Percentiles rank a stretch among this genome's conserved stretches.
These are phyloP conservation scores for Ophonus ardosiacus DNA, from an alignment of 2,888 invertebrate genomes.

Conservation along the genomic window DNA sequence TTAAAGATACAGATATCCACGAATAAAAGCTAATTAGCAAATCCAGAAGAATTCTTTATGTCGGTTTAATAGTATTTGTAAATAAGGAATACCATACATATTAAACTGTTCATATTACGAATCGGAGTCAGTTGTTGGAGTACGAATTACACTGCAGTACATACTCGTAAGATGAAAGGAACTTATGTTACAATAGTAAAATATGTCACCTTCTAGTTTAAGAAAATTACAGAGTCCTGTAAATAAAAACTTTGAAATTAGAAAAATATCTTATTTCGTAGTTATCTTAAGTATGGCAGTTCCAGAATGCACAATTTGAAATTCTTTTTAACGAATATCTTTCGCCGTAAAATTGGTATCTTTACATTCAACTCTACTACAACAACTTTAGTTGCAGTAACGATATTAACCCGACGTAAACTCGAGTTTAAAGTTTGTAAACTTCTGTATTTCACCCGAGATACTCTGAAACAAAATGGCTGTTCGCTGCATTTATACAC, in stretches of 20 bases:
- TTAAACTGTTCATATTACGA: too few species aligned
- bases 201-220: too few species aligned
- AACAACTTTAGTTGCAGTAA: slow-evolving; percentile 39
- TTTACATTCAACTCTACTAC: slow-evolving; percentile 20
- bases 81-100: too few species aligned
- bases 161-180: too few species aligned
- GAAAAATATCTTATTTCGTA: slow-evolving; percentile 1
- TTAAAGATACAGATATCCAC: too few species aligned
- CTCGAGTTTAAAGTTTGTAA: slow-evolving; percentile 47
- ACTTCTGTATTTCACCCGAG: slow-evolving; percentile 46
- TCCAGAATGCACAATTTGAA: slow-evolving; percentile 3
- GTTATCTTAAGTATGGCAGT: slow-evolving; percentile 6
- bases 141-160: too few species aligned
- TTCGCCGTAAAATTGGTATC: slow-evolving; percentile 39
- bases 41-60: too few species aligned
- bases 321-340: slow-evolving; percentile 25
- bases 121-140: too few species aligned
- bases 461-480: slow-evolving; percentile 42
- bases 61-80: too few species aligned
- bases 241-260: background rate
- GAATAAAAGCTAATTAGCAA: too few species aligned
- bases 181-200: too few species aligned
- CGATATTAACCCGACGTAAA: slow-evolving; percentile 46
- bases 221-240: background rate
- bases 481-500: slow-evolving; percentile 42